phyloP scores from a whole-genome alignment of 2,888 invertebrate species.

The Germaria angustata region DNA sequence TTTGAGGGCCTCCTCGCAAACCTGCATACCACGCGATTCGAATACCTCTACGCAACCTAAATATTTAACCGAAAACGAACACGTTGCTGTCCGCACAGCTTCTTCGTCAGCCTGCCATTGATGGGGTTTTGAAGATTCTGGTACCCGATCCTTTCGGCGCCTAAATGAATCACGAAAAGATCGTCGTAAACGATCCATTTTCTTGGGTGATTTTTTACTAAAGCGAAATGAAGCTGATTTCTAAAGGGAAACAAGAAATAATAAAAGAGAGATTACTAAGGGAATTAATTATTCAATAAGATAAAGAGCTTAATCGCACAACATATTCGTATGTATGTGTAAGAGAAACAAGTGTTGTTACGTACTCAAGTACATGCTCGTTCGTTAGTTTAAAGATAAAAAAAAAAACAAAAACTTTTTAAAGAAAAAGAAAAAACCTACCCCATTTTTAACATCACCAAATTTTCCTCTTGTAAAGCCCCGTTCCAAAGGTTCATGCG shows the following conservation, averaged over 20 bases:
- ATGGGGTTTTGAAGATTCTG: constrained; percentile 97
- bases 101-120: constrained; percentile 99
- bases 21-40: constrained; percentile 99
- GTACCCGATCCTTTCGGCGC: constrained; percentile 91
- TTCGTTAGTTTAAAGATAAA: neutral
- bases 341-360: constrained; percentile 75
- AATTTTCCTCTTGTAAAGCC: constrained; percentile 81
- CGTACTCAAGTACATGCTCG: neutral
- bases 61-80: constrained; percentile 99
- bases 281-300: neutral
- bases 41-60: constrained; percentile 99
- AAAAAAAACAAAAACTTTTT: neutral
- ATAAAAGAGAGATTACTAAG: constrained; percentile 47
- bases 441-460: constrained; percentile 81
- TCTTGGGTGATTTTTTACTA: constrained; percentile 85
- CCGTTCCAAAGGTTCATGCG: constrained; percentile 90
- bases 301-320: constrained; percentile 20
- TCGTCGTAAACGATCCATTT: constrained; percentile 93
- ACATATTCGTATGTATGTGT: too few relatives aligned
- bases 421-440: constrained; percentile 73
- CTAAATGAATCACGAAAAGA: constrained; percentile 97
- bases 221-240: constrained; percentile 82
- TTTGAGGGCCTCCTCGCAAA: constrained; percentile 99
- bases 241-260: constrained; percentile 76
- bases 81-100: constrained; percentile 96